Percentiles rank a stretch among this genome's conserved stretches.
Conservation (phyloP, 2,113 vertebrate genomes). For the Colinus virginianus region DNA sequence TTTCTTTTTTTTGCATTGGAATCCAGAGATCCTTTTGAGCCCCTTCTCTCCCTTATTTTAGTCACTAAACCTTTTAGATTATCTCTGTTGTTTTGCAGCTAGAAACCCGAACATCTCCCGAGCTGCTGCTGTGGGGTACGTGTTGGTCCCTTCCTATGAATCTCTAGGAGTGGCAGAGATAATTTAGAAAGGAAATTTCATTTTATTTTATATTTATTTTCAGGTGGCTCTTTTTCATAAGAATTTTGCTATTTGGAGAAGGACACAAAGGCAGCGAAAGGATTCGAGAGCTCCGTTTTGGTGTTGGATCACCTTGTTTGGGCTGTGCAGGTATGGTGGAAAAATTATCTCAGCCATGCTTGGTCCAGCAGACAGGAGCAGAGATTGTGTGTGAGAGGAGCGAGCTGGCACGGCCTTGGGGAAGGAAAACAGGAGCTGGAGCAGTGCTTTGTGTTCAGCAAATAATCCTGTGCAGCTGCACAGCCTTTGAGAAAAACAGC, state of each 20-base stretch:
- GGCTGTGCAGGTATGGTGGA: background rate
- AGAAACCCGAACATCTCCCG: background rate
- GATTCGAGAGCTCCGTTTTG: background rate
- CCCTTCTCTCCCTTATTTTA: background rate
- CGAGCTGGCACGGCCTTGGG: conserved; percentile 31
- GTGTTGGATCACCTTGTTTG: rapidly evolving
- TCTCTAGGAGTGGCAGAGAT: background rate
- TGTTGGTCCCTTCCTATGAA: background rate
- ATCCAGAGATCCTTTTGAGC: background rate
- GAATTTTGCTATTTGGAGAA: background rate
- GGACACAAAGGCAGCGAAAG: background rate
- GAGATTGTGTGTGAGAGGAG: background rate
- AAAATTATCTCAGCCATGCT: background rate
- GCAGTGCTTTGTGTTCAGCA: background rate
- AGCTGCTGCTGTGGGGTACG: background rate
- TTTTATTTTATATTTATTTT: background rate
- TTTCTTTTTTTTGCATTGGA: background rate
- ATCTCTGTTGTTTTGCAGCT: background rate
- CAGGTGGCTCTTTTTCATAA: background rate
- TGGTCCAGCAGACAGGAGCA: background rate
- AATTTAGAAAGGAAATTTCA: background rate
- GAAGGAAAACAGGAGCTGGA: background rate
- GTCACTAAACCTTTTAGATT: background rate
- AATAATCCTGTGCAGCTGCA: background rate
- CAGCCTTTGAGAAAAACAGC: background rate